Evolutionary conservation across 2,797 vertebrate genomes (phyloP).

Genomic region (Odontamblyopus lacepedii): DNA sequence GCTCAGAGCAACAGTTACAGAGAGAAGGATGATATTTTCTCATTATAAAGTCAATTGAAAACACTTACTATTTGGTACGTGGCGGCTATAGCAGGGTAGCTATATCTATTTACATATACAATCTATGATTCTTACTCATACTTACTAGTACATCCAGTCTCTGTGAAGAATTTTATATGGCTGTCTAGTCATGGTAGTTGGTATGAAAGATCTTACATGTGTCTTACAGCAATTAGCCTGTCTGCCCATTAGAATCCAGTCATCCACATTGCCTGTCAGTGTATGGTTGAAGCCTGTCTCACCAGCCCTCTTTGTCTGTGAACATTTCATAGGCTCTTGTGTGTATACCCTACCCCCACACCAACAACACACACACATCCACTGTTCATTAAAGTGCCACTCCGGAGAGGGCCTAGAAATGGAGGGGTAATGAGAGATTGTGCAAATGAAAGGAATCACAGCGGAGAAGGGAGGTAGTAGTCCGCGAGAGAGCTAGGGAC

Average conservation of each 20-base stretch:
- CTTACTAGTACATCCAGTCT: background rate
- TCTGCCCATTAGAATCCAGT: slow-evolving; percentile 36
- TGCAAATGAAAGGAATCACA: slow-evolving; percentile 58
- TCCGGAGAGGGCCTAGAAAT: slow-evolving; percentile 53
- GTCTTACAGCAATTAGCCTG: slow-evolving; percentile 47
- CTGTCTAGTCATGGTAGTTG: slow-evolving; percentile 1
- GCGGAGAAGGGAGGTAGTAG: slow-evolving; percentile 42
- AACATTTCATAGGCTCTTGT: slow-evolving; percentile 61
- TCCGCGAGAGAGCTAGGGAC: slow-evolving; percentile 44
- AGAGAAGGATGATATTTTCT: too few species aligned
- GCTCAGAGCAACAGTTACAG: too few species aligned
- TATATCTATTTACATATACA: too few species aligned
- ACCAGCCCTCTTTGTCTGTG: slow-evolving; percentile 53
- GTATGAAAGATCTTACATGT: background rate
- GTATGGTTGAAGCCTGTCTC: slow-evolving; percentile 60
- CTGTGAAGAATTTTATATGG: background rate
- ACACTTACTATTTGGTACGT: too few species aligned
- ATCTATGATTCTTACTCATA: background rate
- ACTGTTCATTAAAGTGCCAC: slow-evolving; percentile 68
- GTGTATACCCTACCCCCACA: slow-evolving; percentile 62
- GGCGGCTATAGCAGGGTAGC: too few species aligned
- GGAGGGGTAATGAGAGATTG: slow-evolving; percentile 53
- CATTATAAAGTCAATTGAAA: too few species aligned
- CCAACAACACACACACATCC: slow-evolving; percentile 29
- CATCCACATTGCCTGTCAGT: slow-evolving; percentile 54